A percentile compares a stretch with the other conserved stretches of the same genome.
Evolutionary conservation across 2,797 vertebrate genomes (phyloP).

Genomic region (Odontamblyopus rebecca): DNA sequence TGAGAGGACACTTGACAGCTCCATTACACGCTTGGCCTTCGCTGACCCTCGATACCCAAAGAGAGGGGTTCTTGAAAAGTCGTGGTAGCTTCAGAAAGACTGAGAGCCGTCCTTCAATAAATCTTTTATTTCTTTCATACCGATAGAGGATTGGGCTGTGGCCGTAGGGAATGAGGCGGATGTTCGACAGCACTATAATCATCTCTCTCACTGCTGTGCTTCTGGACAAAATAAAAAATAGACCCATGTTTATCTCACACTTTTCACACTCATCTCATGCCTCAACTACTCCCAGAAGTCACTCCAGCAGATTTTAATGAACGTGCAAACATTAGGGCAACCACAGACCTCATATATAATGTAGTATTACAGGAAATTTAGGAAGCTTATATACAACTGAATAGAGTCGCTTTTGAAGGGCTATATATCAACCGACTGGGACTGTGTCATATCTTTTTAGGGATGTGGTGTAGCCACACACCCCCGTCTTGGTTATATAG

Average conservation of each 20-base stretch:
- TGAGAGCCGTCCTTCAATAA: slow-evolving; percentile 30
- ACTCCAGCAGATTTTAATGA: slow-evolving; percentile 22
- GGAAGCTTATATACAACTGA: too few species aligned
- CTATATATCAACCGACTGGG: background rate
- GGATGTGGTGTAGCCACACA: background rate
- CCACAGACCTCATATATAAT: background rate
- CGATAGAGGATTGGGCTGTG: slow-evolving; percentile 26
- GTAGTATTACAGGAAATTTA: background rate
- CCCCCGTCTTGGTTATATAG: background rate
- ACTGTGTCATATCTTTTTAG: background rate
- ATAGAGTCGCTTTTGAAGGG: background rate
- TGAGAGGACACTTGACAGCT: slow-evolving; percentile 51
- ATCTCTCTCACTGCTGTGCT: slow-evolving; percentile 41
- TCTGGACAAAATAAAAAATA: slow-evolving; percentile 10
- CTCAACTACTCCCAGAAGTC: slow-evolving; percentile 9
- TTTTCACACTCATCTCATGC: slow-evolving; percentile 5
- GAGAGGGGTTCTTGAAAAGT: slow-evolving; percentile 19
- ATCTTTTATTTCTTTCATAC: slow-evolving; percentile 46
- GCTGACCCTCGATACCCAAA: slow-evolving; percentile 10
- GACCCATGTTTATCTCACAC: slow-evolving; percentile 17
- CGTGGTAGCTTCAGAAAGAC: slow-evolving; percentile 1
- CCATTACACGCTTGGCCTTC: slow-evolving; percentile 53
- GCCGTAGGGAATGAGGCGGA: slow-evolving; percentile 34
- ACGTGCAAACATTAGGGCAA: slow-evolving; percentile 5
- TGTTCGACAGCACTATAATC: slow-evolving; percentile 47